Evolutionary conservation across 1,140 invertebrate species (phyloP).

Genomic region (Hydropsyche tenuis): DNA sequence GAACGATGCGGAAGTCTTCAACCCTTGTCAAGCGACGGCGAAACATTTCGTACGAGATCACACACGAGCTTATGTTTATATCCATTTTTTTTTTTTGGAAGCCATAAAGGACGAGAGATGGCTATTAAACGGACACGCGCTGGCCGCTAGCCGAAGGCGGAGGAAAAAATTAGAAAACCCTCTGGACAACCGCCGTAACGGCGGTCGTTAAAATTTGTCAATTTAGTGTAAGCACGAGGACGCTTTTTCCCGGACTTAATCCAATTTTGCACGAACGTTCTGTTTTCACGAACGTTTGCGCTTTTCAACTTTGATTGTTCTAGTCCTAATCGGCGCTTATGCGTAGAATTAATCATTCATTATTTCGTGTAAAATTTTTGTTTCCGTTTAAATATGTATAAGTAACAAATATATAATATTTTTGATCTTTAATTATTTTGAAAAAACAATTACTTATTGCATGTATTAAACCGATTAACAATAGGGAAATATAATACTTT

Average conservation of each 20-base stretch:
- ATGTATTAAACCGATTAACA: too few relatives aligned
- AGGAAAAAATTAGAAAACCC: slow-evolving; percentile 13
- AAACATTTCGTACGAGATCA: slow-evolving; percentile 23
- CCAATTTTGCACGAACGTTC: background rate
- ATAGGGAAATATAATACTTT: too few relatives aligned
- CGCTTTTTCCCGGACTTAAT: slow-evolving; percentile 10
- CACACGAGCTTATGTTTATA: slow-evolving; percentile 25
- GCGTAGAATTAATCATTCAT: too few relatives aligned
- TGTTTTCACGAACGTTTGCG: too few relatives aligned
- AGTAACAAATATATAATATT: too few relatives aligned
- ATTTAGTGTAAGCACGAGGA: background rate
- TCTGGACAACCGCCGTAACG: slow-evolving; percentile 4
- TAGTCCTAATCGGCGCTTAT: too few relatives aligned
- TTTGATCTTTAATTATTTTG: too few relatives aligned
- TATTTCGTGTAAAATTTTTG: too few relatives aligned
- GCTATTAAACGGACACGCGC: slow-evolving; percentile 32
- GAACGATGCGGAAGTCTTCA: background rate
- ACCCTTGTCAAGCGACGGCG: slow-evolving; percentile 8
- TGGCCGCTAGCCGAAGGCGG: background rate
- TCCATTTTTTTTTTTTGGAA: slow-evolving; percentile 25
- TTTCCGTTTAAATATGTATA: too few relatives aligned
- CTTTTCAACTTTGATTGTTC: slow-evolving; percentile 21
- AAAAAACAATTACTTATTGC: too few relatives aligned
- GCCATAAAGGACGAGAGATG: slow-evolving; percentile 24
- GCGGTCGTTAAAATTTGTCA: slow-evolving; percentile 36